These are phyloP conservation scores for Gobio occitaniae DNA, from an alignment of 2,797 vertebrate genomes.

Conservation along the genomic window DNA sequence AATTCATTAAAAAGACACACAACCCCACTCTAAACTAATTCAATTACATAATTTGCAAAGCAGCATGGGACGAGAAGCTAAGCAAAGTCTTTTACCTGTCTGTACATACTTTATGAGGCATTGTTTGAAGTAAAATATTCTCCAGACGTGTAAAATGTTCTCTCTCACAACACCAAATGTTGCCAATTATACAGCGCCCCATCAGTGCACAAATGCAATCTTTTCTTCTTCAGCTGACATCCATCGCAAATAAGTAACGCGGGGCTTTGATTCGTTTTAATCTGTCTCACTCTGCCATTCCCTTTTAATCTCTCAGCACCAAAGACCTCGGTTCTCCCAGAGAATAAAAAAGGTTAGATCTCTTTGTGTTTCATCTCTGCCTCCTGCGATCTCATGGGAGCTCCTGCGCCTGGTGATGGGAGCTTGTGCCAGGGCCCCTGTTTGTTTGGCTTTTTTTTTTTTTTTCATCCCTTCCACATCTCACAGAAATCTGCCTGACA, in stretches of 20 bases:
- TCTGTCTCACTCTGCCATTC: conserved; percentile 55
- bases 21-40: not conserved
- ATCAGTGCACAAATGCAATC: conserved; percentile 11
- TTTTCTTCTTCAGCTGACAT: conserved; percentile 56
- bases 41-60: not conserved
- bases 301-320: conserved; percentile 76
- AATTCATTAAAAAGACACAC: not conserved
- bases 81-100: not conserved
- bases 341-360: conserved; percentile 72
- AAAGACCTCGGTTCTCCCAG: conserved; percentile 71
- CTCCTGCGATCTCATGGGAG: conserved; percentile 71
- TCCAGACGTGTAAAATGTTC: not conserved
- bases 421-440: conserved; percentile 74
- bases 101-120: not conserved
- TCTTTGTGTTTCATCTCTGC: conserved; percentile 79
- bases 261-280: conserved; percentile 33
- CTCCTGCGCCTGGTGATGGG: conserved; percentile 70
- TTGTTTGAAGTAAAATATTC: not conserved
- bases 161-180: not conserved
- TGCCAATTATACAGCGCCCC: not conserved
- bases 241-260: conserved; percentile 49
- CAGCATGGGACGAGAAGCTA: not conserved
- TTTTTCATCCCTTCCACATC: conserved; percentile 67
- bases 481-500: conserved; percentile 79
- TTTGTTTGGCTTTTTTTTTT: conserved; percentile 76